Percentiles rank a stretch among this genome's conserved stretches.
Evolutionary conservation across 2,113 vertebrate genomes (phyloP).

Genomic region (Sapayoa aenigma): DNA sequence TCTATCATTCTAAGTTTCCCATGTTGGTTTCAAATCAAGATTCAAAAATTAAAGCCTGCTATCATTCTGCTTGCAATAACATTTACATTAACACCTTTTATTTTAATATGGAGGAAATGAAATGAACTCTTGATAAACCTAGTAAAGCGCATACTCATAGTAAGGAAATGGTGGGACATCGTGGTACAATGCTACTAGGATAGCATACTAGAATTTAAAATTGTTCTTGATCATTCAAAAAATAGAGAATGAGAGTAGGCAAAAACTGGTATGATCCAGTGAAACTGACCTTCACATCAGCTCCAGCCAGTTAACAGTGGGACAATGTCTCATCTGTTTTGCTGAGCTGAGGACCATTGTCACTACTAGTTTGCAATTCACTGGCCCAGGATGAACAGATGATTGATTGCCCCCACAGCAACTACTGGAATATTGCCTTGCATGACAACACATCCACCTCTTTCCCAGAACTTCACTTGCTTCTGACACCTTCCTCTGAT

Average conservation of each 20-base stretch:
- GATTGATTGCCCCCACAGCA: background rate
- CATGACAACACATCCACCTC: background rate
- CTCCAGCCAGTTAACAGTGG: background rate
- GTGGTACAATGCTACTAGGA: background rate
- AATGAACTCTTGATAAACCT: background rate
- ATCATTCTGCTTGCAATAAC: background rate
- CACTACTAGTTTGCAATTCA: background rate
- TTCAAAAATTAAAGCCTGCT: background rate
- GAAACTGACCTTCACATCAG: background rate
- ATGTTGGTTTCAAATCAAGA: background rate
- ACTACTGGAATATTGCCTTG: background rate
- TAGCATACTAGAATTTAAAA: background rate
- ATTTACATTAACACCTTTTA: background rate
- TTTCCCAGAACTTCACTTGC: background rate
- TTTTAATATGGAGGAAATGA: background rate
- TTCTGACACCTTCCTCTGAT: background rate
- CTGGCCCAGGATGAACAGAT: background rate
- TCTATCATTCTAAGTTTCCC: background rate
- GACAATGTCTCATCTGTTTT: background rate
- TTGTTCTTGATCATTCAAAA: background rate
- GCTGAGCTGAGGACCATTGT: background rate
- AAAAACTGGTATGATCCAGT: background rate
- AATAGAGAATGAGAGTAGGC: background rate
- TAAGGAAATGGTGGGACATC: background rate
- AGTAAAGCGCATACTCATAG: background rate